These are phyloP conservation scores for Anthopleura xanthogrammica DNA, from an alignment of 92 coral and sea anemone genomes.

Conservation along the genomic window DNA sequence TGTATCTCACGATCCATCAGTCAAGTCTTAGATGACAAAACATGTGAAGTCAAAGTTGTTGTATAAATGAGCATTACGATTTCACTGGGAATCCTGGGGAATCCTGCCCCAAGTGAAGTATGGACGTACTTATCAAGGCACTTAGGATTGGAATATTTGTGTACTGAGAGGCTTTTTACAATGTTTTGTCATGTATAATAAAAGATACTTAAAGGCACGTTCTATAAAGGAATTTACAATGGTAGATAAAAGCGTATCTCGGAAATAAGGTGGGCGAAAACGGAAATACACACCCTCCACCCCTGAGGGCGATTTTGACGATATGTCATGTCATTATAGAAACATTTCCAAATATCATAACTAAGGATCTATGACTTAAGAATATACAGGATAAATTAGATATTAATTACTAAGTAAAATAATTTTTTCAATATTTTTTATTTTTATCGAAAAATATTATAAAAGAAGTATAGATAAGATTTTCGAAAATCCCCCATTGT, in stretches of 20 bases:
- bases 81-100: background rate
- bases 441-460: background rate
- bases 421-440: background rate
- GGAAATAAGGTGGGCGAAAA: slow-evolving; percentile 4
- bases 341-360: background rate
- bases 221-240: background rate
- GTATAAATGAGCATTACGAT: background rate
- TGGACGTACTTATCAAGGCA: background rate
- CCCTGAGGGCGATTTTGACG: background rate
- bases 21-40: no score
- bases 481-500: slow-evolving; percentile 46
- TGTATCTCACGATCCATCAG: no score
- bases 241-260: slow-evolving; percentile 2
- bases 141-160: background rate
- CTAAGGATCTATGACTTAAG: background rate
- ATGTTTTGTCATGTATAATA: background rate
- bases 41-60: no score
- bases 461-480: background rate
- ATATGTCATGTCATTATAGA: background rate
- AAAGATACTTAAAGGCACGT: background rate
- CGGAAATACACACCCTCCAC: slow-evolving; percentile 8
- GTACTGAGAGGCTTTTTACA: background rate
- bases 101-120: background rate
- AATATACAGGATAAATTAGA: background rate
- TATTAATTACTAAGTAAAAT: background rate